phyloP scores from a whole-genome alignment of 2,797 vertebrate species.

The Phrynocephalus vlangalii region DNA sequence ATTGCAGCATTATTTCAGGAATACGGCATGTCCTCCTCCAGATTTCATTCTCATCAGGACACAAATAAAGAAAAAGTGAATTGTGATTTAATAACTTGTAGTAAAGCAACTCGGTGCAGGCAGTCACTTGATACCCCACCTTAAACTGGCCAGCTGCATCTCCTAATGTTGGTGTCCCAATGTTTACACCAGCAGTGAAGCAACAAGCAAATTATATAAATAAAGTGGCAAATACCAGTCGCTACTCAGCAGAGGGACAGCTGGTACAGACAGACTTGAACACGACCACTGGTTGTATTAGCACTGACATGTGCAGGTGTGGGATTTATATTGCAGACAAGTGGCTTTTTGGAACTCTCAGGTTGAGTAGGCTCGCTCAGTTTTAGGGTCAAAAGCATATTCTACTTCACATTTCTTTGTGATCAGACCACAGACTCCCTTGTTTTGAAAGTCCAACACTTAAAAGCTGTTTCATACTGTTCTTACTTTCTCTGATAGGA shows the following conservation, averaged over 20 bases:
- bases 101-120: conserved; percentile 9
- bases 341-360: background rate
- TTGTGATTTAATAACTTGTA: background rate
- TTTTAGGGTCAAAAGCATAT: background rate
- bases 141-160: conserved; percentile 29
- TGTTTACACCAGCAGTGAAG: background rate
- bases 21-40: background rate
- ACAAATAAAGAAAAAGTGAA: conserved; percentile 25
- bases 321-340: background rate
- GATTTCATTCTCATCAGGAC: conserved; percentile 2
- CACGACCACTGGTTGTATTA: conserved; percentile 15
- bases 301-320: conserved; percentile 31
- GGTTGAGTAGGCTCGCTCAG: background rate
- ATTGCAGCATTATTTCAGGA: background rate
- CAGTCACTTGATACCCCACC: background rate
- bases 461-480: background rate
- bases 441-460: background rate
- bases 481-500: background rate
- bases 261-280: conserved; percentile 40
- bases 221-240: conserved; percentile 12
- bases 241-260: conserved; percentile 40
- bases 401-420: conserved; percentile 10
- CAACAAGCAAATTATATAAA: background rate
- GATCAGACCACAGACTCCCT: background rate
- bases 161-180: conserved; percentile 7